phyloP scores from a whole-genome alignment of 2,888 invertebrate genomes.

The Mesoligia furuncula region DNA sequence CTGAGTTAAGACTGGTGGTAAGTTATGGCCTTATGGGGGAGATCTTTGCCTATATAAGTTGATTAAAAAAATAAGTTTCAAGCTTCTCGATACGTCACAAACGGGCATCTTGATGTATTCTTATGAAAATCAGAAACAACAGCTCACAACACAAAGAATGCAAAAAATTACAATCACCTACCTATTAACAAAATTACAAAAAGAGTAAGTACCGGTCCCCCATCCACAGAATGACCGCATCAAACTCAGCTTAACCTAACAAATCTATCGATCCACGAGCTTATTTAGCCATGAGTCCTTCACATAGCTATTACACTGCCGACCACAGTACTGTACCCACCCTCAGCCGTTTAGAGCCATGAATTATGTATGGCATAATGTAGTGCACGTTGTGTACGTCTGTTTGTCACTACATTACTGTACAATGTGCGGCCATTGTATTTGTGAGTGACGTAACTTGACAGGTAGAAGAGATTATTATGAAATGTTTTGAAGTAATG shows the following conservation, averaged over 20 bases:
- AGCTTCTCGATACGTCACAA: background rate
- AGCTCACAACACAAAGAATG: background rate
- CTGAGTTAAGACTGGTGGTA: background rate
- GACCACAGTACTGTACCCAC: slow-evolving; percentile 30
- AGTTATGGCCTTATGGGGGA: too few relatives aligned
- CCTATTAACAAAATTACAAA: background rate
- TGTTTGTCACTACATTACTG: slow-evolving; percentile 68
- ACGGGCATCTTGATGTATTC: background rate
- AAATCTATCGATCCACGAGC: slow-evolving; percentile 22
- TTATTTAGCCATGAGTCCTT: slow-evolving; percentile 25
- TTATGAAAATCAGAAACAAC: background rate
- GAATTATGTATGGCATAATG: slow-evolving; percentile 77
- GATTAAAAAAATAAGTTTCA: background rate
- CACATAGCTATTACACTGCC: slow-evolving; percentile 50
- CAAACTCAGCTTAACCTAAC: slow-evolving; percentile 5
- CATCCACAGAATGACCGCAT: slow-evolving; percentile 16
- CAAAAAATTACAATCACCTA: background rate
- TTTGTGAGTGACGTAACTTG: slow-evolving; percentile 45
- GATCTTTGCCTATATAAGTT: background rate
- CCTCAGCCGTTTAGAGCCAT: slow-evolving; percentile 62
- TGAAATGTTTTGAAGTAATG: slow-evolving; percentile 9
- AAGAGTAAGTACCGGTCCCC: background rate
- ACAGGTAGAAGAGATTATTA: slow-evolving; percentile 27
- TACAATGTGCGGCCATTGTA: slow-evolving; percentile 51
- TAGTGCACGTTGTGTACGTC: slow-evolving; percentile 61